Base-by-base conservation (phyloP, 2,113 vertebrate species). In the Eupsittula cactorum region DNA sequence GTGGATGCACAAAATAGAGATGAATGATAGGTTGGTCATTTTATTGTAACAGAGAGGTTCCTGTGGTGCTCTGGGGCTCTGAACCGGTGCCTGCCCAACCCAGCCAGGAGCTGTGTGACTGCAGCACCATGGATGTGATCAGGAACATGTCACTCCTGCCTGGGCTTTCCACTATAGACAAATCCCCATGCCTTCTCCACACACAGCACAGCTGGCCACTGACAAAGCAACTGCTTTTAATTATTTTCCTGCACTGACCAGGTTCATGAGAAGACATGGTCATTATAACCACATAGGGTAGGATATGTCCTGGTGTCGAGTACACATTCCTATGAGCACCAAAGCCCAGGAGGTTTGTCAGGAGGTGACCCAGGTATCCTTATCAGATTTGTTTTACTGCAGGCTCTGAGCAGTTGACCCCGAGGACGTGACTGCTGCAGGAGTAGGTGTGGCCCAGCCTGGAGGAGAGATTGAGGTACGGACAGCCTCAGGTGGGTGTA, bases 401-500 rank as follows among this genome's bases (percentile, higher is more conserved):
- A 79, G 67, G 13, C 29, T 67, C 46, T 42, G 52, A 62, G 53
- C 18, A 23, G 46, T 11, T 67, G 46, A 23, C 50, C 25, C 74
- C 12, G 39, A 24, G 41, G 21, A 17, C 53, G 20, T 50, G 46
- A 11, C 33, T 33, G 46, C 63, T 10, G 3, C 28, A 62, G 41
- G 52, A 80, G 29, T 46, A 44, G 27, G 16, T 60, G 55, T 65
- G 39, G 18, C 11, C 68, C 50, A 47, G 37, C 8, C 35, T 74
- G 53, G 52, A 78, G 59, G 15, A 31, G 23, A 16, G 13, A 15
- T 5, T 47, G 44, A 11, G 31, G 7, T 23, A 49, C 0, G 16
- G 67, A 25, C 28, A 65, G 20, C 42, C 20, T 67, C 0, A 0
- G 9, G 17, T 3, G 0, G 0, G 14, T 11, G 20, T 62, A 41